Evolutionary conservation across 2,797 vertebrate species (phyloP).

Genomic region (Sebastes itinus): DNA sequence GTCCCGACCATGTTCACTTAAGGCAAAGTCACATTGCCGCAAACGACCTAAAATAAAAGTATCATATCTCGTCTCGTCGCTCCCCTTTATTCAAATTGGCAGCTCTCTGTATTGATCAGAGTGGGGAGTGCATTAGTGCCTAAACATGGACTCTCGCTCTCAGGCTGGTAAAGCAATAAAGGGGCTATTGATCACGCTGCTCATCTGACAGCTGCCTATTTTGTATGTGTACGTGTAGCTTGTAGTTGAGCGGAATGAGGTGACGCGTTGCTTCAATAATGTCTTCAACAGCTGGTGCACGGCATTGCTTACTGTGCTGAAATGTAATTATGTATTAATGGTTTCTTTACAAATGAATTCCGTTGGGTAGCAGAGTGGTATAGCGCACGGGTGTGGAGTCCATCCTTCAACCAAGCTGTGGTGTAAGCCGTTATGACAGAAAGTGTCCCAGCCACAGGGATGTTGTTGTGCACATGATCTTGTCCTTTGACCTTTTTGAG

Average conservation of each 20-base stretch:
- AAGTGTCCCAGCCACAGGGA: neutral
- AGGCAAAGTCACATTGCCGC: neutral
- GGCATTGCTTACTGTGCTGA: neutral
- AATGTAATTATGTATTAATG: neutral
- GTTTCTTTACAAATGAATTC: neutral
- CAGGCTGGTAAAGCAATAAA: conserved; percentile 56
- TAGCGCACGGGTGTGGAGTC: neutral
- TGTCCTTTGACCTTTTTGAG: conserved; percentile 8
- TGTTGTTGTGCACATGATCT: neutral
- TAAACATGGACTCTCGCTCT: conserved; percentile 56
- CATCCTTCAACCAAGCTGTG: neutral
- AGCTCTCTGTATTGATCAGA: conserved; percentile 58
- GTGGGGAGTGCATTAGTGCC: conserved; percentile 60
- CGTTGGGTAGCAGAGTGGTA: neutral
- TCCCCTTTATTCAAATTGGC: conserved; percentile 40
- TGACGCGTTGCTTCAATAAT: neutral
- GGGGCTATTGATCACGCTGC: conserved; percentile 60
- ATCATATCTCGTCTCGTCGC: neutral
- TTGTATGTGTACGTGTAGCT: conserved; percentile 14
- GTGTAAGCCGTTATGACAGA: neutral
- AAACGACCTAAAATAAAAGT: conserved; percentile 32
- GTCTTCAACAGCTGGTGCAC: neutral
- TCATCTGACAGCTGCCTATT: conserved; percentile 59
- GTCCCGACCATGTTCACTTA: neutral
- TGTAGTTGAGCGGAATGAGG: neutral